These are phyloP conservation scores for Tromatobia lineatoria DNA, from an alignment of 2,888 invertebrate species.

Conservation along the genomic window DNA sequence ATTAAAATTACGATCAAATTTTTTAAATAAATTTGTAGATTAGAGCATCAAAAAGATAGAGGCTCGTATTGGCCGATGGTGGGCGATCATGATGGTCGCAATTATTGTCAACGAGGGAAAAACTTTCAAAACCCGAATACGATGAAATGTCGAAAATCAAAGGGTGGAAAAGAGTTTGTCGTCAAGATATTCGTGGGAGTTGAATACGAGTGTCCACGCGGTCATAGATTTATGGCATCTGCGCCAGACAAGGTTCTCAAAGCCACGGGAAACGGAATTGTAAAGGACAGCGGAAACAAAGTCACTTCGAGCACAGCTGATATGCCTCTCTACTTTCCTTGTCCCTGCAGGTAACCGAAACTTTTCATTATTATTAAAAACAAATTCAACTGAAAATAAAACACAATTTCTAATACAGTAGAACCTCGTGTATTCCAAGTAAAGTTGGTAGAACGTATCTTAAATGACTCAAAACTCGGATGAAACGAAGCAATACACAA, in stretches of 20 bases:
- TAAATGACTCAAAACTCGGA: too few relatives aligned
- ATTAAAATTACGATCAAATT: too few relatives aligned
- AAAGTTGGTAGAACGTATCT: too few relatives aligned
- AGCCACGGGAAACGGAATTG: conserved; percentile 90
- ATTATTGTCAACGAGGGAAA: conserved; percentile 80
- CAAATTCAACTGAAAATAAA: not conserved
- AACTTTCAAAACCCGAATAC: conserved; percentile 82
- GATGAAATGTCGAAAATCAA: conserved; percentile 84
- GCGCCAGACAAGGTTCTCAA: conserved; percentile 94
- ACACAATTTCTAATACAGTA: not conserved
- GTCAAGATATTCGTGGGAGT: conserved; percentile 97
- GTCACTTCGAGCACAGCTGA: conserved; percentile 91
- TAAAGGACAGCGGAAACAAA: conserved; percentile 93
- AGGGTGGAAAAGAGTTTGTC: conserved; percentile 84
- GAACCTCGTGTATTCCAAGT: too few relatives aligned
- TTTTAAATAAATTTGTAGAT: conserved; percentile 69
- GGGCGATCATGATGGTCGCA: conserved; percentile 80
- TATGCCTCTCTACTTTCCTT: conserved; percentile 96
- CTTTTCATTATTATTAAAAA: not conserved
- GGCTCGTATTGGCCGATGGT: conserved; percentile 84
- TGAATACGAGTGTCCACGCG: conserved; percentile 99
- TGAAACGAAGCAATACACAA: too few relatives aligned
- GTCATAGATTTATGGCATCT: conserved; percentile 98
- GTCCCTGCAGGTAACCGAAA: conserved; percentile 90
- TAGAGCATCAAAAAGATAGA: conserved; percentile 85